Evolutionary conservation across 1,140 invertebrate species (phyloP).

Genomic region (Sarcophaga peregrina): DNA sequence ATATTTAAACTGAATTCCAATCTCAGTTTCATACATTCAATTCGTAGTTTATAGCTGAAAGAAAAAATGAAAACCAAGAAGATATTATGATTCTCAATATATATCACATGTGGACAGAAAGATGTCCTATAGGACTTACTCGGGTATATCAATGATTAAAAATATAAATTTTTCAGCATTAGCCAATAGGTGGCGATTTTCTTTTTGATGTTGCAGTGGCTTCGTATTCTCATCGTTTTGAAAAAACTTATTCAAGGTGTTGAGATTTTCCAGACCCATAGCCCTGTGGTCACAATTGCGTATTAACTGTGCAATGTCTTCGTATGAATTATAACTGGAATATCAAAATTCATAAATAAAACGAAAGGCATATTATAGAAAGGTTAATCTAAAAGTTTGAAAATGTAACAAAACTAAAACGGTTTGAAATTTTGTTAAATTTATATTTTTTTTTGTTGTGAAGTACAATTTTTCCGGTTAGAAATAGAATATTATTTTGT

Average conservation of each 20-base stretch:
- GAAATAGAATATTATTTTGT: too few relatives aligned
- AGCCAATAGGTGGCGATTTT: conserved; percentile 83
- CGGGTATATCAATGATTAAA: conserved; percentile 85
- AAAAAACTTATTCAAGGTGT: conserved; percentile 90
- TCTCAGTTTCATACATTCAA: conserved; percentile 95
- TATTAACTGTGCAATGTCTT: conserved; percentile 91
- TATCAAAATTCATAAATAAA: neutral
- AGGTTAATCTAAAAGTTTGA: neutral
- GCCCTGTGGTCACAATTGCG: conserved; percentile 85
- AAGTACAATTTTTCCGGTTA: too few relatives aligned
- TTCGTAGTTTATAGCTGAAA: conserved; percentile 88
- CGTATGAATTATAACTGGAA: conserved; percentile 80
- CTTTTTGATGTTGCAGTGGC: conserved; percentile 86
- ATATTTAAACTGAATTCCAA: conserved; percentile 95
- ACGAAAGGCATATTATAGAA: neutral
- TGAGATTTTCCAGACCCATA: conserved; percentile 91
- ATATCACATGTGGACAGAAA: neutral
- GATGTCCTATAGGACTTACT: conserved; percentile 71
- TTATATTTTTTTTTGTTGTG: too few relatives aligned
- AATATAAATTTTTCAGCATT: conserved; percentile 93
- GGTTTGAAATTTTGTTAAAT: too few relatives aligned
- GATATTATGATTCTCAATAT: conserved; percentile 1
- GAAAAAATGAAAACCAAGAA: neutral
- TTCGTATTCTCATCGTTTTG: conserved; percentile 93
- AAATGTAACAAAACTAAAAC: too few relatives aligned